phyloP scores from a whole-genome alignment of 2,113 vertebrate genomes.

The Scortum barcoo region DNA sequence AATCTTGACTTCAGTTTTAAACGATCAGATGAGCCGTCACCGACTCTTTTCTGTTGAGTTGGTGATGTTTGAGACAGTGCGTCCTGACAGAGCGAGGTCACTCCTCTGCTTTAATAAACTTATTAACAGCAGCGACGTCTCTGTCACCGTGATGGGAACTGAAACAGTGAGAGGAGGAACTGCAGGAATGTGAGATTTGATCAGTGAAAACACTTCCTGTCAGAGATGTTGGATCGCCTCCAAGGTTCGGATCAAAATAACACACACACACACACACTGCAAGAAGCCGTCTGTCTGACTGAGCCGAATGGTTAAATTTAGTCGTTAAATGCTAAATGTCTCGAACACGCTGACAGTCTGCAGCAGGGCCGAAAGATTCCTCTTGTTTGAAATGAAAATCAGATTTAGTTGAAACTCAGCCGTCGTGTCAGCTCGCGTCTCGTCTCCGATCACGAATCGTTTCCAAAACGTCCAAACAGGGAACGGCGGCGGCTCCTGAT shows the following conservation, averaged over 20 bases:
- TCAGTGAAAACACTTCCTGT: neutral
- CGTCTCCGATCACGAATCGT: neutral
- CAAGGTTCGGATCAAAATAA: slow-evolving; percentile 21
- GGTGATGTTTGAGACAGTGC: neutral
- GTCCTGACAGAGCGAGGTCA: neutral
- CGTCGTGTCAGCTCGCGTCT: neutral
- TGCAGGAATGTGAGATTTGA: too few relatives aligned
- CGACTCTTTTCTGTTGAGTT: neutral
- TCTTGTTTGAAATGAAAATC: neutral
- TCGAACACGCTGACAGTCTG: neutral
- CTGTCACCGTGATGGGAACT: neutral
- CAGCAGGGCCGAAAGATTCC: neutral
- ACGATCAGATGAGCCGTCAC: too few relatives aligned
- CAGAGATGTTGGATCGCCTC: slow-evolving; percentile 7
- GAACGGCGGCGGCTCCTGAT: neutral
- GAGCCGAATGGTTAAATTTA: too few relatives aligned
- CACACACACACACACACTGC: neutral
- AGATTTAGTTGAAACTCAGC: neutral
- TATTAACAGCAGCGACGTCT: neutral
- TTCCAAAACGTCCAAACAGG: neutral
- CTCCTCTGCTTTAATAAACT: neutral
- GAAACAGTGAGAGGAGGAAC: neutral
- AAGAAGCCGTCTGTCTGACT: too few relatives aligned
- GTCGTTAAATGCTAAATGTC: neutral
- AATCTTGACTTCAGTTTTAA: too few relatives aligned